phyloP scores from a whole-genome alignment of 2,888 invertebrate genomes.

The Acleris holmiana region DNA sequence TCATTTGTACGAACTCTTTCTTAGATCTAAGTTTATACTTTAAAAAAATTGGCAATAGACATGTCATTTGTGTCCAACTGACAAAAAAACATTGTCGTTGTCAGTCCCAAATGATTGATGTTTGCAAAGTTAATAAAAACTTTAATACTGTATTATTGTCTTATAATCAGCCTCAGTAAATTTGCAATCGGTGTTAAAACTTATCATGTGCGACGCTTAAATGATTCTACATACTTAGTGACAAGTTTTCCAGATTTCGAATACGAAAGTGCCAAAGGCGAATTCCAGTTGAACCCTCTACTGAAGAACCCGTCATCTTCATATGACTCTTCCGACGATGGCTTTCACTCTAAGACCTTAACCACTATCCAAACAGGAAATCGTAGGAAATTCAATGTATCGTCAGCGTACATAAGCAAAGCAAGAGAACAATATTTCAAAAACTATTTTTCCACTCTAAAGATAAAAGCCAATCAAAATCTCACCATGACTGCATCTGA shows the following conservation, averaged over 20 bases:
- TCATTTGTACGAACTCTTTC: no score
- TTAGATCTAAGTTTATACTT: neutral
- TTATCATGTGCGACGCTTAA: conserved; percentile 67
- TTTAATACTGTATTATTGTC: conserved; percentile 52
- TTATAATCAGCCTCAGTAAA: conserved; percentile 52
- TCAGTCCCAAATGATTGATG: conserved; percentile 26
- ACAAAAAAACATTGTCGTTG: neutral
- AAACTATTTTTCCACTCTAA: conserved; percentile 52
- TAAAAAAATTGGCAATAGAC: neutral
- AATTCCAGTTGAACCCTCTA: conserved; percentile 33
- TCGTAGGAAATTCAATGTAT: conserved; percentile 48
- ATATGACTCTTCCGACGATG: conserved; percentile 36
- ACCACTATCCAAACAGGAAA: conserved; percentile 49
- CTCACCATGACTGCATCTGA: conserved; percentile 32
- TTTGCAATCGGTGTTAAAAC: conserved; percentile 59
- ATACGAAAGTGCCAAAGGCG: conserved; percentile 41
- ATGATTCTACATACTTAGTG: conserved; percentile 67
- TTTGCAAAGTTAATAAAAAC: conserved; percentile 18
- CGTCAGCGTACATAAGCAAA: conserved; percentile 56
- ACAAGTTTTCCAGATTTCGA: conserved; percentile 61
- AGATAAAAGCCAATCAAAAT: conserved; percentile 42
- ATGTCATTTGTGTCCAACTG: neutral
- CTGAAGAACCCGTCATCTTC: conserved; percentile 39
- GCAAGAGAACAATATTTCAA: conserved; percentile 68
- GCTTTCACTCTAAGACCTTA: conserved; percentile 6